phyloP scores from a whole-genome alignment of 1,140 invertebrate species.

The Archegozetes longisetosus region DNA sequence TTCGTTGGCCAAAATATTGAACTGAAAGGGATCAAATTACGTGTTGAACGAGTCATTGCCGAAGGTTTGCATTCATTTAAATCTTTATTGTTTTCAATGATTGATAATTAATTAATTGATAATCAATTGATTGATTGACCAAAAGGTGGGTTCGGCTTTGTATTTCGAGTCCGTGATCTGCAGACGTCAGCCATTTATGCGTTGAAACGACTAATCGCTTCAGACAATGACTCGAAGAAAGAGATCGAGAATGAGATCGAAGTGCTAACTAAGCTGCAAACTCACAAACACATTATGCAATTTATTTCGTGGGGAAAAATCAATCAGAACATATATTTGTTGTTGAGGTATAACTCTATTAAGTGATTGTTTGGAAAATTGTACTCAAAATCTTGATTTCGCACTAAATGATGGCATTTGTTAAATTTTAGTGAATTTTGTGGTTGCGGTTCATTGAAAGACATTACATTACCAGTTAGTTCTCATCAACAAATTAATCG shows the following conservation, averaged over 20 bases:
- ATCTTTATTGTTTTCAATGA: background rate
- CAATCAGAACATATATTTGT: slow-evolving; percentile 16
- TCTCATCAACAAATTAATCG: slow-evolving; percentile 8
- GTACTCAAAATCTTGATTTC: background rate
- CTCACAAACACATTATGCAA: slow-evolving; percentile 19
- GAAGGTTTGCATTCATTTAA: slow-evolving; percentile 51
- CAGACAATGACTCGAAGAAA: slow-evolving; percentile 15
- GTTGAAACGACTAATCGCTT: slow-evolving; percentile 14
- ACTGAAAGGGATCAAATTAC: slow-evolving; percentile 68
- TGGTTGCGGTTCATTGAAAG: slow-evolving; percentile 15
- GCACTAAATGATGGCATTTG: background rate
- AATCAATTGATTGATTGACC: background rate
- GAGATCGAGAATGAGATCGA: slow-evolving; percentile 20
- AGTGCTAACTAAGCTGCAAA: slow-evolving; percentile 13
- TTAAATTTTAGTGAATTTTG: slow-evolving; percentile 19
- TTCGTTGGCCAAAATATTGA: slow-evolving; percentile 79
- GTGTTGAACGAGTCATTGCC: slow-evolving; percentile 74
- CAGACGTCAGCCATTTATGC: slow-evolving; percentile 13
- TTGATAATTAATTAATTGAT: background rate
- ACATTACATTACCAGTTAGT: slow-evolving; percentile 13
- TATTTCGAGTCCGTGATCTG: slow-evolving; percentile 15
- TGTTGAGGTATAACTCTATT: slow-evolving; percentile 16
- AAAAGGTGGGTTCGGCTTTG: slow-evolving; percentile 19
- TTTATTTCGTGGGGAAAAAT: slow-evolving; percentile 16
- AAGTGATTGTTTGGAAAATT: slow-evolving; percentile 11